These are phyloP conservation scores for Actinopyga echinites DNA, from an alignment of 53 echinoderm and acorn worm genomes.

Conservation along the genomic window DNA sequence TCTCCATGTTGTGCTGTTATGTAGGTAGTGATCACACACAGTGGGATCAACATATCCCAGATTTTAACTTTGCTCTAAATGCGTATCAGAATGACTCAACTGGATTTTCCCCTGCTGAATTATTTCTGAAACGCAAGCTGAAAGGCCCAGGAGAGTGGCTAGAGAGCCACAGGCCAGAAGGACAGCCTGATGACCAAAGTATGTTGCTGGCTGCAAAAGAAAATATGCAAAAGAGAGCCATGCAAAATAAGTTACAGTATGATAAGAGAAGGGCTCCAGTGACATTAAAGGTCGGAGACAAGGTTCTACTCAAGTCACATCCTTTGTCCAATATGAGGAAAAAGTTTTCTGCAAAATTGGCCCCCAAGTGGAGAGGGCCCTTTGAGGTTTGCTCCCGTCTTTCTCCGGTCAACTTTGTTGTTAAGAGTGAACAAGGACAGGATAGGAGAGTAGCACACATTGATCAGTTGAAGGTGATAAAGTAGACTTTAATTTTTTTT, in stretches of 20 bases:
- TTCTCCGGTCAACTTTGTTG: background rate
- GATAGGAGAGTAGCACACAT: background rate
- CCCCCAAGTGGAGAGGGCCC: conserved; percentile 49
- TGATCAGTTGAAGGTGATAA: background rate
- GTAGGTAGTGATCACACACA: background rate
- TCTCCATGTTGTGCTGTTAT: conserved; percentile 38
- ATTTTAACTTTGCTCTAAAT: conserved; percentile 55
- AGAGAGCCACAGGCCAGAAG: background rate
- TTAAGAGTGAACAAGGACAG: background rate
- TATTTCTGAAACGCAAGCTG: conserved; percentile 29
- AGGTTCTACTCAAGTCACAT: conserved; percentile 30
- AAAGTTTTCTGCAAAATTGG: conserved; percentile 55
- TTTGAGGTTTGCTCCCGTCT: background rate
- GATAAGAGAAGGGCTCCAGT: conserved; percentile 14
- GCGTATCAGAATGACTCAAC: conserved; percentile 49
- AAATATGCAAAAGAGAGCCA: background rate
- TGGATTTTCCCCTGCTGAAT: background rate
- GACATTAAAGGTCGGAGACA: background rate
- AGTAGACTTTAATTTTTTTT: too few species aligned
- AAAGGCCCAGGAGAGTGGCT: conserved; percentile 14
- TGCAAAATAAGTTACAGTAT: background rate
- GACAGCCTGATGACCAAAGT: background rate
- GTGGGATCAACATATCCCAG: conserved; percentile 57
- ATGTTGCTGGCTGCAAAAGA: background rate
- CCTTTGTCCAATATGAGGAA: conserved; percentile 48